phyloP scores from a whole-genome alignment of 2,113 vertebrate species.

The Maccullochella peelii region DNA sequence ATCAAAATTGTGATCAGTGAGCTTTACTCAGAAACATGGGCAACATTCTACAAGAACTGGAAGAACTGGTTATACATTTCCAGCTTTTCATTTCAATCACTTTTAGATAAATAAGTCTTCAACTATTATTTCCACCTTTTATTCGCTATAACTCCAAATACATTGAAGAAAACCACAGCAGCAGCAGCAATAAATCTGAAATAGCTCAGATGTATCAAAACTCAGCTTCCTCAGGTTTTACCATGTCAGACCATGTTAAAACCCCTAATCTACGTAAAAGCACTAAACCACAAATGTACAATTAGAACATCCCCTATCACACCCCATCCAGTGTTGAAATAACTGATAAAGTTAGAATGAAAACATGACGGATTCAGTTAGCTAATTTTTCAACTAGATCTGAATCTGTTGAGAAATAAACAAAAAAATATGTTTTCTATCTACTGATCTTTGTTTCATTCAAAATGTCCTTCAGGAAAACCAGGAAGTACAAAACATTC shows the following conservation, averaged over 20 bases:
- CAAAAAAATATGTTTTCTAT: no score
- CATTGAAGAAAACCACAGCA: constrained; percentile 8
- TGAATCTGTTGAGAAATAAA: not conserved
- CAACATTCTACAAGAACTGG: not conserved
- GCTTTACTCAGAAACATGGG: not conserved
- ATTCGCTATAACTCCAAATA: not conserved
- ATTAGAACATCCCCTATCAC: not conserved
- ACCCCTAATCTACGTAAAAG: not conserved
- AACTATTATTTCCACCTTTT: not conserved
- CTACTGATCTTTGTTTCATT: not conserved
- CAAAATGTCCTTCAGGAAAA: not conserved
- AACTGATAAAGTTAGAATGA: not conserved
- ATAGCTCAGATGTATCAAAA: not conserved
- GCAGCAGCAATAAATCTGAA: constrained; percentile 1
- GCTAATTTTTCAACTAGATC: not conserved
- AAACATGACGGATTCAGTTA: not conserved
- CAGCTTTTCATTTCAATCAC: not conserved
- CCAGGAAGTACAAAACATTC: not conserved
- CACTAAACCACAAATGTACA: not conserved
- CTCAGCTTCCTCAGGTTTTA: constrained; percentile 4
- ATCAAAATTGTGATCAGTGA: not conserved
- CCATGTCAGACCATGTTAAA: not conserved
- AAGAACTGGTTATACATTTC: not conserved
- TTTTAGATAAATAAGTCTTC: not conserved
- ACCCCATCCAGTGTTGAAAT: not conserved